phyloP scores from a whole-genome alignment of 2,888 invertebrate genomes.

The Dioctria rufipes region DNA sequence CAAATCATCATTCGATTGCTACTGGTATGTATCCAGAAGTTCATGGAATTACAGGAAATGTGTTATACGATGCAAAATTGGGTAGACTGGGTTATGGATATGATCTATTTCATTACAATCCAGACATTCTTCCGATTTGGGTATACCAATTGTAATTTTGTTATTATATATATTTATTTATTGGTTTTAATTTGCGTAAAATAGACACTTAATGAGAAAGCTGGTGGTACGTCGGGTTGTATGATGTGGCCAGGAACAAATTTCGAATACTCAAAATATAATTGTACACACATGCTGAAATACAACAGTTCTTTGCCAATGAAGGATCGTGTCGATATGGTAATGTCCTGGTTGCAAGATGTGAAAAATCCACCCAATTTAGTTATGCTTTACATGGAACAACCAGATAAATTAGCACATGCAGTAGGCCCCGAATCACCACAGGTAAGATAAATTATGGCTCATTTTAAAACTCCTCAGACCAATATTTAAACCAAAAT shows the following conservation, averaged over 20 bases:
- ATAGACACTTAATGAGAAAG: constrained; percentile 75
- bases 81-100: constrained; percentile 66
- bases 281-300: constrained; percentile 70
- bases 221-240: constrained; percentile 75
- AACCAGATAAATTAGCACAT: constrained; percentile 80
- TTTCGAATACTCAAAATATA: constrained; percentile 72
- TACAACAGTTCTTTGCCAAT: constrained; percentile 72
- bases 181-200: constrained; percentile 62
- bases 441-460: constrained; percentile 55
- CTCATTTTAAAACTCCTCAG: too few relatives aligned
- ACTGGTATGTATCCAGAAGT: constrained; percentile 79
- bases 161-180: constrained; percentile 17
- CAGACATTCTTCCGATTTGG: constrained; percentile 75
- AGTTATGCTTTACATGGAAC: constrained; percentile 79
- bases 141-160: constrained; percentile 65
- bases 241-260: constrained; percentile 82
- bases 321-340: constrained; percentile 74
- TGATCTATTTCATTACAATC: constrained; percentile 74
- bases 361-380: constrained; percentile 77
- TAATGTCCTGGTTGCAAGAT: constrained; percentile 74
- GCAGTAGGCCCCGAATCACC: constrained; percentile 71
- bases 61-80: constrained; percentile 73
- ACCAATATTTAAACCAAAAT: too few relatives aligned
- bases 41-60: constrained; percentile 80
- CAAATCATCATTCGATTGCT: constrained; percentile 82